Conservation (phyloP, 2,113 vertebrate genomes). For the Crotalus helleri region DNA sequence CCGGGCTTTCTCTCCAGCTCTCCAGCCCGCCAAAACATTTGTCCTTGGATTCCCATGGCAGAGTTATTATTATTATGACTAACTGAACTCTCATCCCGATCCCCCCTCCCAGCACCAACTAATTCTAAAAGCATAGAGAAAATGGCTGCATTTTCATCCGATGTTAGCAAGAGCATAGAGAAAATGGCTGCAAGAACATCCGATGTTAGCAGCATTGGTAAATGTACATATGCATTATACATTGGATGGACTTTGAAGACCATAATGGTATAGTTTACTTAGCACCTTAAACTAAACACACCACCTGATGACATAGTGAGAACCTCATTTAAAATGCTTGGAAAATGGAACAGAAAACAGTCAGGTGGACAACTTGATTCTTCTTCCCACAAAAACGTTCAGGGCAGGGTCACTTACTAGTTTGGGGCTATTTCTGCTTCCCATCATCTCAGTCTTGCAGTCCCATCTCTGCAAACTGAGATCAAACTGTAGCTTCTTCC, state of each 20-base stretch:
- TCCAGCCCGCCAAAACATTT: too few relatives aligned
- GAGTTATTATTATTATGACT: background rate
- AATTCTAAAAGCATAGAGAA: too few relatives aligned
- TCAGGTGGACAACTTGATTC: background rate
- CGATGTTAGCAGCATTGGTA: background rate
- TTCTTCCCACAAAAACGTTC: background rate
- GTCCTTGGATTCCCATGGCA: too few relatives aligned
- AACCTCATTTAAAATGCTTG: background rate
- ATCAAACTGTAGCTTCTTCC: background rate
- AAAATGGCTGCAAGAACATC: too few relatives aligned
- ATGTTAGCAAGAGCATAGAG: too few relatives aligned
- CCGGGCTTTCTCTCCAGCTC: too few relatives aligned
- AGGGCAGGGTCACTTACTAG: background rate
- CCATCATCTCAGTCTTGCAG: background rate
- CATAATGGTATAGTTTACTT: background rate
- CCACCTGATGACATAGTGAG: background rate
- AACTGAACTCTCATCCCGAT: too few relatives aligned
- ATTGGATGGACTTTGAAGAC: background rate
- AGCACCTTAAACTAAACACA: background rate
- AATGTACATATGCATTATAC: background rate
- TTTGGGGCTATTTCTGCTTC: background rate
- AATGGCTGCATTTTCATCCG: too few relatives aligned
- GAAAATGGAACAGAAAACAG: background rate
- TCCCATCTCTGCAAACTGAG: background rate
- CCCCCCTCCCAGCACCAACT: too few relatives aligned